These are phyloP conservation scores for Zosterops lateralis DNA, from an alignment of 2,113 vertebrate species.

Conservation along the genomic window DNA sequence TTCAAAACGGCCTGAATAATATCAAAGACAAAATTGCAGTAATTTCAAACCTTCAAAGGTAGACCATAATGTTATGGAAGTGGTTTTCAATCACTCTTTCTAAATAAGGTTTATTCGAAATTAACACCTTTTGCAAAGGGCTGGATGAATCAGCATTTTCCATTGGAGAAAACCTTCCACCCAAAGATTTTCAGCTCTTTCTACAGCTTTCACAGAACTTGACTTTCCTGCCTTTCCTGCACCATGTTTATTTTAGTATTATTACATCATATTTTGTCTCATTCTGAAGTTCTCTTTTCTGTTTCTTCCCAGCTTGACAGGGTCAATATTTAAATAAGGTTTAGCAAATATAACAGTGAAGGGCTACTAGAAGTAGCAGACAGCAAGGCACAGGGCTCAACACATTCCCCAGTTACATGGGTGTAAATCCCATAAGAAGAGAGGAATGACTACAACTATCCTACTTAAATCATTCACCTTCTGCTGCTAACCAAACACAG, in stretches of 20 bases:
- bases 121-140: conserved; percentile 3
- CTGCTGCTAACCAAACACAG: background rate
- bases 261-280: conserved; percentile 46
- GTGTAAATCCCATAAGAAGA: conserved; percentile 6
- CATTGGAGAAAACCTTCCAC: conserved; percentile 2
- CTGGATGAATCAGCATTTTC: conserved; percentile 52
- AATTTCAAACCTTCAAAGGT: conserved; percentile 35
- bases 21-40: conserved; percentile 17
- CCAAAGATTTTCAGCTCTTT: background rate
- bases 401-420: background rate
- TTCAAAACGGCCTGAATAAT: conserved; percentile 11
- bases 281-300: background rate
- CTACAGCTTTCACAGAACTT: background rate
- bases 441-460: background rate
- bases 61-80: conserved; percentile 36
- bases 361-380: background rate
- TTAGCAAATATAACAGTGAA: background rate
- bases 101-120: conserved; percentile 43
- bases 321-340: conserved; percentile 1
- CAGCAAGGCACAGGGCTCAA: background rate
- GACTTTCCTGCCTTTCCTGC: conserved; percentile 56
- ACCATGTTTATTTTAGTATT: conserved; percentile 38
- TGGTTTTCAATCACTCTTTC: conserved; percentile 26
- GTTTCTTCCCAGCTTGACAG: background rate
- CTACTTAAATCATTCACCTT: background rate